phyloP scores from a whole-genome alignment of 2,888 invertebrate species.

The Amphipoea oculea region DNA sequence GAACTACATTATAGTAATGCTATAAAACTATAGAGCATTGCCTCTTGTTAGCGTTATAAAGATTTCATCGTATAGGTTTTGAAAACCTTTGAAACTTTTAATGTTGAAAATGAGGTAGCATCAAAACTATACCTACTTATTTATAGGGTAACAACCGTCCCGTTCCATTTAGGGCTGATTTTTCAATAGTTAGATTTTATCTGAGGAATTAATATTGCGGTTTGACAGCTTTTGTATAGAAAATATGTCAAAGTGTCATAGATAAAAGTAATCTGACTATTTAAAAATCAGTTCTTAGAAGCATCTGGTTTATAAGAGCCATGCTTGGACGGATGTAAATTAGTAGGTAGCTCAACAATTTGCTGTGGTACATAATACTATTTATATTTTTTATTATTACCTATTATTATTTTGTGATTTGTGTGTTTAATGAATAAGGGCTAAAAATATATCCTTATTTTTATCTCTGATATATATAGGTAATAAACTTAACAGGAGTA shows the following conservation, averaged over 20 bases:
- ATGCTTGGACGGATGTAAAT: no score
- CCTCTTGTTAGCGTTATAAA: conserved; percentile 3
- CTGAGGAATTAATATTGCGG: no score
- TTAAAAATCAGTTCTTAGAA: background rate
- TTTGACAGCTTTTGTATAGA: no score
- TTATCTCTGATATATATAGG: background rate
- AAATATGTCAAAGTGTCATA: no score
- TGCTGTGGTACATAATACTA: no score
- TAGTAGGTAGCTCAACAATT: no score
- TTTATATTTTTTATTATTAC: background rate
- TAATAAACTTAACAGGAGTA: background rate
- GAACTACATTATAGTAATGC: conserved; percentile 39
- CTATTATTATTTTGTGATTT: background rate
- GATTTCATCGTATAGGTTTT: background rate
- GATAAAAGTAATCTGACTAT: no score
- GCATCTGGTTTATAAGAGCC: background rate
- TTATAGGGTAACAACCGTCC: background rate
- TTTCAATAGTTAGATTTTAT: no score
- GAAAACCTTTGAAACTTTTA: background rate
- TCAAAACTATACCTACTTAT: background rate
- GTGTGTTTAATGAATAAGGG: background rate
- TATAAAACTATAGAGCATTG: conserved; percentile 3
- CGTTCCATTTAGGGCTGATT: background rate
- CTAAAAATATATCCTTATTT: no score
- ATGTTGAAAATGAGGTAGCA: background rate